Evolutionary conservation across 2,797 vertebrate species (phyloP).

Genomic region (Argentina silus): DNA sequence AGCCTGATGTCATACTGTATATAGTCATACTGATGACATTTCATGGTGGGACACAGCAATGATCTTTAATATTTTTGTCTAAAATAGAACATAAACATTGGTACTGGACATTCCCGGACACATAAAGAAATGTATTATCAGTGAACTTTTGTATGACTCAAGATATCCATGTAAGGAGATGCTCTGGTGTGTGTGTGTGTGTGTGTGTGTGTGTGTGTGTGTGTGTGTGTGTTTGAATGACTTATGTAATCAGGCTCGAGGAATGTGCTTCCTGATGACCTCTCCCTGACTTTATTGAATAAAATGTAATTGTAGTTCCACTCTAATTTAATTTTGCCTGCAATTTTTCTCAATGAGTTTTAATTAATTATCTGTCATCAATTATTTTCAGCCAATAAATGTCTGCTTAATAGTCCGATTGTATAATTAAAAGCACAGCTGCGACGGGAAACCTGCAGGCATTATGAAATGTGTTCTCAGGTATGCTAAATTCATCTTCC

Average conservation of each 20-base stretch:
- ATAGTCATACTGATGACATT: no score
- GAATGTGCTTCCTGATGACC: constrained; percentile 24
- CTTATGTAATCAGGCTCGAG: constrained; percentile 8
- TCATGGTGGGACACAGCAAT: no score
- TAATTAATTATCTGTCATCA: constrained; percentile 46
- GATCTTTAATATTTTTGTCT: no score
- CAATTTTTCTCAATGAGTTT: constrained; percentile 46
- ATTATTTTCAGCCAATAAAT: constrained; percentile 41
- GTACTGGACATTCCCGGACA: not conserved
- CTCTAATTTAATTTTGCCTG: constrained; percentile 48
- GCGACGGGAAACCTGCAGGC: constrained; percentile 41
- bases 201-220: not conserved
- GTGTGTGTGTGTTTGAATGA: constrained; percentile 7
- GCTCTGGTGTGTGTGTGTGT: not conserved
- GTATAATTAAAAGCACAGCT: constrained; percentile 47
- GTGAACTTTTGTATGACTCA: not conserved
- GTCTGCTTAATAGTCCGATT: constrained; percentile 29
- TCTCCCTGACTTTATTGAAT: constrained; percentile 36
- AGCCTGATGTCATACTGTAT: no score
- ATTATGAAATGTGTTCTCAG: constrained; percentile 37
- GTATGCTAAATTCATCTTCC: not conserved
- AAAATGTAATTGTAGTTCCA: constrained; percentile 40
- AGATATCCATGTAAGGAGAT: not conserved
- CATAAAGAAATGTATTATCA: not conserved
- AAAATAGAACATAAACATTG: no score